Evolutionary conservation across 1,140 invertebrate species (phyloP), one percentile per base, ranked within the genome.

Genomic region (Drosophila baimaii): DNA sequence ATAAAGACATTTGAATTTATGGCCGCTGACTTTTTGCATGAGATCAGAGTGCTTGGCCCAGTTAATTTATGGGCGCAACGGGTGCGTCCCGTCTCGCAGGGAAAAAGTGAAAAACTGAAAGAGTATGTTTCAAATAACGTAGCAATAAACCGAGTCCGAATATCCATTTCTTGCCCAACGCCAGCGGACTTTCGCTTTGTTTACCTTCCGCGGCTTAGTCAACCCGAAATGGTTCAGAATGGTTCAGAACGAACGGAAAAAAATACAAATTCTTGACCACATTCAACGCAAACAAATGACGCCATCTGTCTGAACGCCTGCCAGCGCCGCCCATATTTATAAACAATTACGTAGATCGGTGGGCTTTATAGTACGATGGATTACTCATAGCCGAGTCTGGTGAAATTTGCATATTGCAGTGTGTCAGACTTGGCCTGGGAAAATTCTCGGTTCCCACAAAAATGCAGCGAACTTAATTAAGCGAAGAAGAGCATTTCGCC

Each of bases 1-100:
- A 88, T 88, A 88, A 88, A 83, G 63, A 77, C 80, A 83, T 88
- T 89, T 70, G 82, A 80, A 88, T 88, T 88, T 88, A 88, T 88
- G 81, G 77, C 64, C 55, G 52, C 59, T 72, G 82, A 65, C 43
- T 79, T 88, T 86, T 89, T 71, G 84, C 84, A 83, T 83, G 82
- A 85, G 69, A 86, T 86, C 81, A 81, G 81, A 71, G 66, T 71
- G 66, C 68, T 56, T 70, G 75, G 74, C 74, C 79, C 56, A 73
- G 43, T 72, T 71, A 83, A 88, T 88, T 88, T 88, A 88, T 89
- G 84, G 47, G 71, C 68, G 68, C 52, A 41, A 55, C 66, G 69
- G 41, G 59, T 58, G 27, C 72, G 69, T 66, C 33, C 44, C 57
- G 35, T 52, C 51, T 70, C 43, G 49, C 29, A 15, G 31, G 21